A percentile compares a stretch with the other conserved stretches of the same genome.
These are phyloP conservation scores for Microctenopoma stevenorrisi DNA, from an alignment of 2,797 vertebrate species.

Conservation along the genomic window DNA sequence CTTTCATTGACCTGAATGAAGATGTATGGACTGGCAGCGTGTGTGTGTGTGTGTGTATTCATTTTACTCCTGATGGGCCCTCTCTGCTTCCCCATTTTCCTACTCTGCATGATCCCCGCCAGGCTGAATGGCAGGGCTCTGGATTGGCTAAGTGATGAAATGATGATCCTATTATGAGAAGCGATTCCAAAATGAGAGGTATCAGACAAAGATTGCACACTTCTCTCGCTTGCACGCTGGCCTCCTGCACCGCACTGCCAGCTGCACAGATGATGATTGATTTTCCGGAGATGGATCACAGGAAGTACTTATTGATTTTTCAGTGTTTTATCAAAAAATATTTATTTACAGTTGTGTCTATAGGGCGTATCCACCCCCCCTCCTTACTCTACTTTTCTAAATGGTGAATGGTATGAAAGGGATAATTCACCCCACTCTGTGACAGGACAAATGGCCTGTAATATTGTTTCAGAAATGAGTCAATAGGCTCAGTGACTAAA, in stretches of 20 bases:
- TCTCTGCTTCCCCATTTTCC: slow-evolving; percentile 42
- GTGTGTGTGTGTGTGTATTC: slow-evolving; percentile 42
- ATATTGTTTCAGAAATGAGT: slow-evolving; percentile 98
- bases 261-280: slow-evolving; percentile 94
- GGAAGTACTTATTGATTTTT: slow-evolving; percentile 99
- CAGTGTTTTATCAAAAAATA: slow-evolving; percentile 96
- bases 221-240: slow-evolving; percentile 50
- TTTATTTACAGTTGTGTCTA: slow-evolving; percentile 97
- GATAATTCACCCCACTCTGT: slow-evolving; percentile 89
- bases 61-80: slow-evolving; percentile 57
- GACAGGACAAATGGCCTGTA: slow-evolving; percentile 98
- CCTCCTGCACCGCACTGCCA: slow-evolving; percentile 79
- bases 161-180: slow-evolving; percentile 98
- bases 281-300: slow-evolving; percentile 95
- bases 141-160: slow-evolving; percentile 95
- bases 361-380: slow-evolving; percentile 84
- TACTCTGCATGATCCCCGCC: slow-evolving; percentile 64
- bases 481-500: slow-evolving; percentile 97
- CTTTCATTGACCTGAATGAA: slow-evolving; percentile 73
- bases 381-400: slow-evolving; percentile 35
- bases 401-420: slow-evolving; percentile 80
- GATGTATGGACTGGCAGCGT: slow-evolving; percentile 61
- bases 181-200: slow-evolving; percentile 95
- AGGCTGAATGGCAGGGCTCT: slow-evolving; percentile 86
- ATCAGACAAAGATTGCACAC: slow-evolving; percentile 93